A percentile compares a stretch with the other conserved stretches of the same genome.
Conservation (phyloP, 2,797 vertebrate species). For the Brachyrhaphis roseni region DNA sequence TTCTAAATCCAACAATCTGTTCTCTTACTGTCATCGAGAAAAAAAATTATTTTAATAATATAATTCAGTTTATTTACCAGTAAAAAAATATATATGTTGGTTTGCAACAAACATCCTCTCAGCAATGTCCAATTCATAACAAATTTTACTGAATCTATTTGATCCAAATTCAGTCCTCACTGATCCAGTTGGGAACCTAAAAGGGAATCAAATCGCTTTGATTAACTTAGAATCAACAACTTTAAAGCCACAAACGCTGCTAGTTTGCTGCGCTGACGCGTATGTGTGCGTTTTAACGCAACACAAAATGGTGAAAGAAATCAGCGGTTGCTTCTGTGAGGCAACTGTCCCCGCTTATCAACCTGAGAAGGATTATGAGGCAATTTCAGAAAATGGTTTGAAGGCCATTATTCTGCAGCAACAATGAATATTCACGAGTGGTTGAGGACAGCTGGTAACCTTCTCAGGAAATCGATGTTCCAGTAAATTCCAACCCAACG, state of each 20-base stretch:
- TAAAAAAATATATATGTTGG: not conserved
- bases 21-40: not conserved
- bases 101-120: not conserved
- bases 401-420: not conserved
- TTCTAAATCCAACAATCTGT: not conserved
- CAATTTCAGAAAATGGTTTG: not conserved
- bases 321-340: not conserved
- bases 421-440: not conserved
- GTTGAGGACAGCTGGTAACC: not conserved
- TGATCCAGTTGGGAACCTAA: not conserved
- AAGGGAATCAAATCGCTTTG: not conserved
- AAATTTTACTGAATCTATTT: not conserved
- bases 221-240: not conserved
- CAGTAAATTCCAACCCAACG: not conserved
- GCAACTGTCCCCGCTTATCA: not conserved
- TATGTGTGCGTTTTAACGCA: not conserved
- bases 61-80: not conserved
- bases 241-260: not conserved
- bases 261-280: not conserved
- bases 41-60: not conserved
- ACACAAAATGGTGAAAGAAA: not conserved
- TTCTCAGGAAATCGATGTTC: not conserved
- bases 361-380: not conserved
- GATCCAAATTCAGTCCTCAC: not conserved
- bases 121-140: not conserved